Conservation (phyloP, 2,888 invertebrate genomes). For the Pycnomerus fuliginosus region DNA sequence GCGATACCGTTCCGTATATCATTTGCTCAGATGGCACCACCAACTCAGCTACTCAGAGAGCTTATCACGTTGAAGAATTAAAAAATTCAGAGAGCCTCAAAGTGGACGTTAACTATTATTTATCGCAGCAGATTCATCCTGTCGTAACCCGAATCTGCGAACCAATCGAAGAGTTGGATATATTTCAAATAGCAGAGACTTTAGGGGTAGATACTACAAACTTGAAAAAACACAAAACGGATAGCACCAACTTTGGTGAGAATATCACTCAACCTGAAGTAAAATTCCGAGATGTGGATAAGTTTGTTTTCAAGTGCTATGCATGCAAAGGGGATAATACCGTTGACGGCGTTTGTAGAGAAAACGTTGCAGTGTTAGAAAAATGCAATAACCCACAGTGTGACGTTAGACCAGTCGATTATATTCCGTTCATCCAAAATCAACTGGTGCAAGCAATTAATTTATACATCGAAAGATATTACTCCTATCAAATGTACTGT, state of each 20-base stretch:
- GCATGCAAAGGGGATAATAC: conserved; percentile 56
- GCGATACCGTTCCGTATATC: conserved; percentile 94
- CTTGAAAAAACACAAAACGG: conserved; percentile 48
- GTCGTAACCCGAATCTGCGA: conserved; percentile 94
- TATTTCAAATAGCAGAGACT: conserved; percentile 84
- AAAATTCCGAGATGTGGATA: conserved; percentile 41
- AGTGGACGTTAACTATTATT: conserved; percentile 87
- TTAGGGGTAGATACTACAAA: conserved; percentile 69
- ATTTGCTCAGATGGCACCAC: conserved; percentile 89
- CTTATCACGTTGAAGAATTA: conserved; percentile 91
- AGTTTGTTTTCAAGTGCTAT: conserved; percentile 54
- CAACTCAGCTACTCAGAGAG: conserved; percentile 82
- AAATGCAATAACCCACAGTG: conserved; percentile 76
- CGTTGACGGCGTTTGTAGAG: conserved; percentile 31
- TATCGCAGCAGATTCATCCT: conserved; percentile 94
- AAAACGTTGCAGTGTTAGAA: conserved; percentile 60
- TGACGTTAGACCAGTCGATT: conserved; percentile 62
- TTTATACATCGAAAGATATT: conserved; percentile 69
- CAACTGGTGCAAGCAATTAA: conserved; percentile 69
- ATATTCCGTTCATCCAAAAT: conserved; percentile 70
- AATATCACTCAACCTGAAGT: conserved; percentile 37
- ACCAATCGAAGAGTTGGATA: conserved; percentile 92
- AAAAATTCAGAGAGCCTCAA: conserved; percentile 67
- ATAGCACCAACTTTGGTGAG: conserved; percentile 47
- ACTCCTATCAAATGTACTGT: conserved; percentile 79